phyloP scores from a whole-genome alignment of 2,888 invertebrate species.

The Zeuzera pyrina region DNA sequence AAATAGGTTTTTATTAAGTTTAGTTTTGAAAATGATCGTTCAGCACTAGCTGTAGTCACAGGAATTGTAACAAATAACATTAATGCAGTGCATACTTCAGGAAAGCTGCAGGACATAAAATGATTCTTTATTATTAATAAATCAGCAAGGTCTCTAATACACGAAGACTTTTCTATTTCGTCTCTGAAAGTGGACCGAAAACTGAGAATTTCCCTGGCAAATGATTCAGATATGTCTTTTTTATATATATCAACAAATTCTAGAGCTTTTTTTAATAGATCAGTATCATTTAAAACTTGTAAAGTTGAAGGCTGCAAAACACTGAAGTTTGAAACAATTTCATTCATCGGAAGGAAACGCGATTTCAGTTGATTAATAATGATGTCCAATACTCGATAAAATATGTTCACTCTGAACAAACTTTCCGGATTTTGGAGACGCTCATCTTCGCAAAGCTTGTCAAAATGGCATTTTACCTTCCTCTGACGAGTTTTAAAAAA shows the following conservation, averaged over 20 bases:
- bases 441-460: slow-evolving; percentile 17
- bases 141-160: no score
- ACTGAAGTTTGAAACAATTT: slow-evolving; percentile 14
- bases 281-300: slow-evolving; percentile 12
- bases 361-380: no score
- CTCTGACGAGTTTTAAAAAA: slow-evolving; percentile 11
- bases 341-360: slow-evolving; percentile 15
- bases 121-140: no score
- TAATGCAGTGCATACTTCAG: no score
- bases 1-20: no score
- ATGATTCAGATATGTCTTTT: slow-evolving; percentile 11
- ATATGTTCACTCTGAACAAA: slow-evolving; percentile 13
- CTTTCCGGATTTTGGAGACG: slow-evolving; percentile 15
- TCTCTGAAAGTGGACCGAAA: no score
- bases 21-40: no score
- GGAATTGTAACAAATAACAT: no score
- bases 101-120: no score
- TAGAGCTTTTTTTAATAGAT: slow-evolving; percentile 10
- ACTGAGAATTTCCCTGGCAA: slow-evolving; percentile 11
- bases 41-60: no score
- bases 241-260: slow-evolving; percentile 12
- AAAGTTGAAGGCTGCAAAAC: slow-evolving; percentile 14
- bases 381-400: slow-evolving; percentile 16
- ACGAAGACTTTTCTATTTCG: no score
- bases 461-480: slow-evolving; percentile 17